phyloP scores from a whole-genome alignment of 2,888 invertebrate genomes.

The Drosophila leonis region DNA sequence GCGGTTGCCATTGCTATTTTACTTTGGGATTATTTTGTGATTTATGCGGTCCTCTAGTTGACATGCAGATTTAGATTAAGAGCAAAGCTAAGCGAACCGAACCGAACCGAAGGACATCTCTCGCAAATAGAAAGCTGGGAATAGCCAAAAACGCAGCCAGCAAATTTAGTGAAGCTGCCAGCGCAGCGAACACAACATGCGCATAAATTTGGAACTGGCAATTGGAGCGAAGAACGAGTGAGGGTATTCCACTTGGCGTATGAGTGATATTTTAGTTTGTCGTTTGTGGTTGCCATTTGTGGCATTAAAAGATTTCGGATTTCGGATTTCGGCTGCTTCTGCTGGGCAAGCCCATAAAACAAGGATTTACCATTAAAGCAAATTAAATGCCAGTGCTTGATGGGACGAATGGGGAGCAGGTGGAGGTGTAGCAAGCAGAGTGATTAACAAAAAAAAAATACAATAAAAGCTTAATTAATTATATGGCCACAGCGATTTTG shows the following conservation, averaged over 20 bases:
- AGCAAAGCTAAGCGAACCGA: constrained; percentile 47
- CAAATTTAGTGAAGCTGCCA: constrained; percentile 45
- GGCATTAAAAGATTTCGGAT: constrained; percentile 77
- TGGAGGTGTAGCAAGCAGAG: background rate
- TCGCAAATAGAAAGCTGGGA: constrained; percentile 12
- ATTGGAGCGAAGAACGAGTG: background rate
- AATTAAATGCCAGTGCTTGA: constrained; percentile 72
- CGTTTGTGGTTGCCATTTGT: constrained; percentile 63
- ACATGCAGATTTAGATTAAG: constrained; percentile 84
- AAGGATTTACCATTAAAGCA: constrained; percentile 81
- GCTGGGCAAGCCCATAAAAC: constrained; percentile 54
- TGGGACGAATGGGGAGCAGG: constrained; percentile 5
- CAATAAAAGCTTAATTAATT: constrained; percentile 78
- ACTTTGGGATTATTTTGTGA: constrained; percentile 84
- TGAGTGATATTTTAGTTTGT: constrained; percentile 77
- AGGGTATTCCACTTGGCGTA: constrained; percentile 57
- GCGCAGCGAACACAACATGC: constrained; percentile 47
- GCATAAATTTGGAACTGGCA: constrained; percentile 58
- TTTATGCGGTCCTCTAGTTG: constrained; percentile 84
- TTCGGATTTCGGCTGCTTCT: constrained; percentile 40
- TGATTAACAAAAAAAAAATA: constrained; percentile 47
- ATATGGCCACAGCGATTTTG: constrained; percentile 66
- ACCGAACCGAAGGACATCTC: constrained; percentile 38
- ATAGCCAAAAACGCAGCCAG: constrained; percentile 45
- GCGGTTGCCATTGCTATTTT: constrained; percentile 73